phyloP scores from a whole-genome alignment of 2,888 invertebrate species.

The Caenorhabditis japonica region DNA sequence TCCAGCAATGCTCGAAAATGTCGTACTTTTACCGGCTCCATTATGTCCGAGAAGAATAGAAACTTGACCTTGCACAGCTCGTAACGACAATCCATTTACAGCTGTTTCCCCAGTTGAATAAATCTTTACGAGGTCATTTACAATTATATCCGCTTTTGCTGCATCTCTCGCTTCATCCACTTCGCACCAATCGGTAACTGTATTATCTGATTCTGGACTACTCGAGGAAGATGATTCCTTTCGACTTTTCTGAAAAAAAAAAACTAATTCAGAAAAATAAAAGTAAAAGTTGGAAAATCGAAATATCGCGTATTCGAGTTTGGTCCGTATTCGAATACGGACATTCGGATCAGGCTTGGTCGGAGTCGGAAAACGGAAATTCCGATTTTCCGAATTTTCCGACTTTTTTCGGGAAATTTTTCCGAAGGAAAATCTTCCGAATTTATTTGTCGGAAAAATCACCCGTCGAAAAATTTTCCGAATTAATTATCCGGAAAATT shows the following conservation, averaged over 20 bases:
- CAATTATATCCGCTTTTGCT: slow-evolving; percentile 60
- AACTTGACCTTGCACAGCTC: slow-evolving; percentile 44
- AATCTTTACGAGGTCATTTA: slow-evolving; percentile 42
- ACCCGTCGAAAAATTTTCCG: too few relatives aligned
- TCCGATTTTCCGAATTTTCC: slow-evolving; percentile 51
- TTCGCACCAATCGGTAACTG: slow-evolving; percentile 39
- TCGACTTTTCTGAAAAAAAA: background rate
- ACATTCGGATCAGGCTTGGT: slow-evolving; percentile 26
- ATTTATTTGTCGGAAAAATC: too few relatives aligned
- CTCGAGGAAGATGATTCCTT: background rate
- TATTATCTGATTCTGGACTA: background rate
- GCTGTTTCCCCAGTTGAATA: slow-evolving; percentile 33
- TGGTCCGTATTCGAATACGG: slow-evolving; percentile 39
- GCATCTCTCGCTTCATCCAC: slow-evolving; percentile 48
- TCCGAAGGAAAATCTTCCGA: slow-evolving; percentile 17
- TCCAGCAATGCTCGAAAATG: slow-evolving; percentile 56
- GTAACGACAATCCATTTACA: slow-evolving; percentile 25
- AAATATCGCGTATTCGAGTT: background rate
- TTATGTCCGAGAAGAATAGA: slow-evolving; percentile 73
- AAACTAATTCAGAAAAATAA: background rate
- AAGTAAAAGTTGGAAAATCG: too few relatives aligned
- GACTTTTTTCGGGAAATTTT: slow-evolving; percentile 11
- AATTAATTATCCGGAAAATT: too few relatives aligned
- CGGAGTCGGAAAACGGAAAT: slow-evolving; percentile 34
- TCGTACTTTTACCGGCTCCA: slow-evolving; percentile 68